Evolutionary conservation across 1,140 invertebrate genomes (phyloP), one percentile per base, ranked within the genome.

Genomic region (Drosophila kurseongensis): DNA sequence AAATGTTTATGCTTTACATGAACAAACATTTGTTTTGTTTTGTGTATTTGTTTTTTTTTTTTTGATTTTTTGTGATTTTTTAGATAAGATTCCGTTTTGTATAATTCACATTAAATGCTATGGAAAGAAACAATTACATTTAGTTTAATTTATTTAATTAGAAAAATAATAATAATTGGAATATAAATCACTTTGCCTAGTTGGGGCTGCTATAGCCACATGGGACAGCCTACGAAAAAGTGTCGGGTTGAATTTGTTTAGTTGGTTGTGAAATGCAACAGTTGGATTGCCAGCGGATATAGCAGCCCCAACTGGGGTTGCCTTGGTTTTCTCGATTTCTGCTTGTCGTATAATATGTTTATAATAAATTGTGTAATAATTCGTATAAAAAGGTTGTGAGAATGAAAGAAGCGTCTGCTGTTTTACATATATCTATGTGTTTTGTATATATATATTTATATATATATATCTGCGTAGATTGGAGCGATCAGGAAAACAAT

Each of bases 91-190:
- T 79, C 51, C 52, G 65, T 57, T 48, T 75, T 60, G 74, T 77
- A 77, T 68, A 77, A 61, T 77, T 77, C 75, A 77, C 75, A 76
- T 77, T 77, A 77, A 77, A 77, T 77, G 75, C 75, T 77, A 77
- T 77, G 75, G 75, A 77, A 77, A 77, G 75, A 77, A 75, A 75
- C 73, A 75, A 75, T 75, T 75, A 75, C 73, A 75, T 75, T 75
- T 54, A 75, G 62, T 88, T 78, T 76, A 83, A 89, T 83, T 83
- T 80, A 83, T 89, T 88, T 83, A 80, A 71, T 83, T 89, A 83
- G 77, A 89, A 88, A 88, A 83, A 88, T 89, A 89, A 88, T 89
- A 83, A 88, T 88, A 88, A 88, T 88, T 88, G 84, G 83, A 88
- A 88, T 88, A 86, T 86, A 88, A 88, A 88, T 88, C 84, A 88